Base-by-base conservation (phyloP, 2,888 invertebrate species). In the Hypomecis atomaria region DNA sequence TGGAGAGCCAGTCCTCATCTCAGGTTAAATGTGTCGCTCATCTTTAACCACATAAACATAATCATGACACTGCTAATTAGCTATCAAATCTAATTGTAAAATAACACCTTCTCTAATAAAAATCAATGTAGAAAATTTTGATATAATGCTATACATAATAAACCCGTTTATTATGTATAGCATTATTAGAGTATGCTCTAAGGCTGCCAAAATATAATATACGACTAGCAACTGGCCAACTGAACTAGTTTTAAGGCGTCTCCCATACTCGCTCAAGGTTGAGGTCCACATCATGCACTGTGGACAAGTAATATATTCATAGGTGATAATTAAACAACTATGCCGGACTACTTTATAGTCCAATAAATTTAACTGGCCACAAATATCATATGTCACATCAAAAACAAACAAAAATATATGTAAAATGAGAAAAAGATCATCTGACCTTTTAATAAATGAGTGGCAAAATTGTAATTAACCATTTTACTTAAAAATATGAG, bases 221-320 rank as follows among this genome's bases (percentile, higher is more conserved):
- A 52, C 43, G 59, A 53, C 36, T 48, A 54, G 23, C 71, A 78
- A 76, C 75, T 73, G 73, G 75, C 76, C 69, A 67, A 69, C 65
- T 75, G 73, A 72, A 77, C 76, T 78, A 73, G 78, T 73, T 71
- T 63, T 67, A 69, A 72, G 70, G 62, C 67, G 71, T 66, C 66
- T 67, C 63, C 71, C 67, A 67, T 61, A 69, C 55, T 53, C 64
- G 57, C 48, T 58, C 72, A 79, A 79, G 76, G 78, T 58, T 58
- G 55, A 49, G 67, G 73, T 54, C 70, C 67, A 65, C 67, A 59
- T 63, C 69, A 77, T 78, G 72, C 79, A 77, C 69, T 72, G 53
- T 45, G 54, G 61, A 62, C 54, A 59, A 73, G 53, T 69, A 64
- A 72, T 67, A 47, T 69, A 71, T 71, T 66, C 62, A 62, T 58